Percentiles rank a stretch among this genome's conserved stretches.
These are phyloP conservation scores for Liolophura sinensis DNA, from an alignment of 1,140 invertebrate species.

Conservation along the genomic window DNA sequence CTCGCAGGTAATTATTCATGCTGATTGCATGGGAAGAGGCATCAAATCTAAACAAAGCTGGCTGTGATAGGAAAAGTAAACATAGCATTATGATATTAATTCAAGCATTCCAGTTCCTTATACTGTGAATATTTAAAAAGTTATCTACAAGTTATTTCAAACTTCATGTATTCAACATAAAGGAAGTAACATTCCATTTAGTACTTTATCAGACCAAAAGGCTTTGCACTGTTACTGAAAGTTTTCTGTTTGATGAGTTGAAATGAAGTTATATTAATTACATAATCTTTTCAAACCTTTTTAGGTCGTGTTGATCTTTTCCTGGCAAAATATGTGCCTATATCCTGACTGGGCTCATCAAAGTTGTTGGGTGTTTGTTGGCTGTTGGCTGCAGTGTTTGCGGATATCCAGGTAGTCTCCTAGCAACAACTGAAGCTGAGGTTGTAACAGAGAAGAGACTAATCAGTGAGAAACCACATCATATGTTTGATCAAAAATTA, in stretches of 20 bases:
- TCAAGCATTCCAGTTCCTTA: no score
- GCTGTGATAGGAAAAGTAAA: slow-evolving; percentile 34
- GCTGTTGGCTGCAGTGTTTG: slow-evolving; percentile 67
- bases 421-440: slow-evolving; percentile 72
- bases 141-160: no score
- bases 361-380: slow-evolving; percentile 63
- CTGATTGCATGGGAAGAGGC: slow-evolving; percentile 75
- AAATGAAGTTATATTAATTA: neutral
- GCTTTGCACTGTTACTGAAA: neutral
- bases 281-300: slow-evolving; percentile 34
- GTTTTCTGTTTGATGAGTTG: neutral
- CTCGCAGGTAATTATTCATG: slow-evolving; percentile 70
- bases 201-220: neutral
- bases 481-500: no score
- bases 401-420: slow-evolving; percentile 84
- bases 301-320: slow-evolving; percentile 68
- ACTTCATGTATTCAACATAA: neutral
- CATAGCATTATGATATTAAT: no score
- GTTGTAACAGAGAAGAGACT: neutral
- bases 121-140: no score
- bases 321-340: slow-evolving; percentile 70
- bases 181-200: neutral
- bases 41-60: slow-evolving; percentile 77
- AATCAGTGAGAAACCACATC: no score
- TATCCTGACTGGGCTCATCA: slow-evolving; percentile 67